phyloP scores from a whole-genome alignment of 2,113 vertebrate species.

The Mastomys natalensis region DNA sequence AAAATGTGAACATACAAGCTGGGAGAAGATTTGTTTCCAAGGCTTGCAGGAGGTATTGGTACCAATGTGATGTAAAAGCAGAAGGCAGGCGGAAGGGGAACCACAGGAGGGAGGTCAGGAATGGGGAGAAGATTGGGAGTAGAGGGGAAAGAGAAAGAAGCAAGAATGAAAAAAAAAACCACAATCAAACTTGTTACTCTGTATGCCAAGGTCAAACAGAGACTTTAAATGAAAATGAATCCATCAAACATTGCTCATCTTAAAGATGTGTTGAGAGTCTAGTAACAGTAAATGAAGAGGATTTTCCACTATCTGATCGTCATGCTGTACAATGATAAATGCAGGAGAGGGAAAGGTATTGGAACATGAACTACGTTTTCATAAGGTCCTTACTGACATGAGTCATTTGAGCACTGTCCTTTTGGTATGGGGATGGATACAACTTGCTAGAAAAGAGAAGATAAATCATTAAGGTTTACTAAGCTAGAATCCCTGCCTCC shows the following conservation, averaged over 20 bases:
- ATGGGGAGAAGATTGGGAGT: too few relatives aligned
- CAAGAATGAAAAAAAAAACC: not conserved
- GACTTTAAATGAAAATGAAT: not conserved
- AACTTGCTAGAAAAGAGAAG: not conserved
- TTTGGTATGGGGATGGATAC: not conserved
- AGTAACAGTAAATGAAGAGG: not conserved
- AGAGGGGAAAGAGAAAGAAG: not conserved
- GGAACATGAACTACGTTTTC: not conserved
- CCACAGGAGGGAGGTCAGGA: too few relatives aligned
- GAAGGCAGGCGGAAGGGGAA: not conserved
- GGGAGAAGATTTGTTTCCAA: not conserved
- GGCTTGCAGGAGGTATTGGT: not conserved
- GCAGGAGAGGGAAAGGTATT: not conserved
- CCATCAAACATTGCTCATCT: not conserved
- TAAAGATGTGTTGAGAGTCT: not conserved
- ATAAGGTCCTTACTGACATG: not conserved
- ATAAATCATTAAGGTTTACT: not conserved
- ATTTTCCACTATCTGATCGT: not conserved
- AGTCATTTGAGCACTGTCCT: not conserved
- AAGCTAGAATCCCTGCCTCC: not conserved
- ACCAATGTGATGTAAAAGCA: not conserved
- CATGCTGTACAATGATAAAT: not conserved
- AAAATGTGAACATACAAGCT: slow-evolving; percentile 14
- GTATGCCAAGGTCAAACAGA: not conserved
- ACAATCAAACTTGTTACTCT: not conserved